Evolutionary conservation across 2,113 vertebrate species (phyloP).

Genomic region (Mormyrus lacerda): DNA sequence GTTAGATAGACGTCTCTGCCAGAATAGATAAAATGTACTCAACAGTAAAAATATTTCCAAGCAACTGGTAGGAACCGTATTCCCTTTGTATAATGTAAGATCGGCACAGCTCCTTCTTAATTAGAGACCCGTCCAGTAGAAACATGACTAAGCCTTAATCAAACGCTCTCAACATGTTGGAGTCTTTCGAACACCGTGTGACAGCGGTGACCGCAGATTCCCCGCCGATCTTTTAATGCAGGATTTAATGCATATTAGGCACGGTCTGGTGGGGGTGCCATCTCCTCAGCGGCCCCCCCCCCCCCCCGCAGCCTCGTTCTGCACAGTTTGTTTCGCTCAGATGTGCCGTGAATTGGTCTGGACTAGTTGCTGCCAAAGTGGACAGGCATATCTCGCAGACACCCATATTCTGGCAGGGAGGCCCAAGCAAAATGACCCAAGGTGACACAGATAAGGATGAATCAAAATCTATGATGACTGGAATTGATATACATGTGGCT

Average conservation of each 20-base stretch:
- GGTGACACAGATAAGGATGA: background rate
- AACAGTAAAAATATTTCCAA: background rate
- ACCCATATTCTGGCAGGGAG: no score
- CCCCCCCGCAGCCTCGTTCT: background rate
- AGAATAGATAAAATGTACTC: background rate
- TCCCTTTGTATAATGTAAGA: background rate
- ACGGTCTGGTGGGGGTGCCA: conserved; percentile 16
- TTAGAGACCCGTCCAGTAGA: background rate
- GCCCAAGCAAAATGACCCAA: background rate
- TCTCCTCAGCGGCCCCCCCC: background rate
- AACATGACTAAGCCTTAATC: background rate
- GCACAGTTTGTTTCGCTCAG: background rate
- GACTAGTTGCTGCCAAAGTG: background rate
- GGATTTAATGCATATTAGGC: conserved; percentile 18
- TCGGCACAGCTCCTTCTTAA: background rate
- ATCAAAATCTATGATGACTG: background rate
- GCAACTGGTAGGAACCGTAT: background rate
- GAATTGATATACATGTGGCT: background rate
- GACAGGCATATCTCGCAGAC: background rate
- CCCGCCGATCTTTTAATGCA: conserved; percentile 8
- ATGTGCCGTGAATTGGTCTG: background rate
- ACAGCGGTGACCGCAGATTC: background rate
- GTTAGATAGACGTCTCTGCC: background rate
- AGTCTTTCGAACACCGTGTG: background rate
- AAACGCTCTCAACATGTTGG: background rate